Evolutionary conservation across 2,888 invertebrate species (phyloP), one percentile per base, ranked within the genome.

Genomic region (Coleophora flavipennella): DNA sequence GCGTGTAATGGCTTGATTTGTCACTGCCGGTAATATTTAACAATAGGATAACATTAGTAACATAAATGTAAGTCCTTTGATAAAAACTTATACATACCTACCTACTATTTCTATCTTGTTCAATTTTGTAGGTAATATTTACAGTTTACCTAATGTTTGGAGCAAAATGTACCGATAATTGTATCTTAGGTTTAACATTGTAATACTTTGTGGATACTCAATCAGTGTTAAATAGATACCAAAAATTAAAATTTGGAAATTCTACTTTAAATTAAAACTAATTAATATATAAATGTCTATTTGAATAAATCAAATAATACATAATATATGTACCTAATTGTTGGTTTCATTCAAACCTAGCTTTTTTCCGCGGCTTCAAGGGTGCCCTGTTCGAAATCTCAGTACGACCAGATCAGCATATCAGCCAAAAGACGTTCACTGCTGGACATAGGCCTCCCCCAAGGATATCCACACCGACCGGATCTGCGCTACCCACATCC

Each of bases 51-150:
- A 60, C 53, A 58, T 62, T 68, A n/a, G 20, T 20, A 67, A 70
- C n/a, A n/a, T n/a, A n/a, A n/a, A n/a, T n/a, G 62, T 73, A 71
- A 80, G 78, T 67, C 65, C 71, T 84, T 84, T 84, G 78, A 83
- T 83, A 84, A 70, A 84, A 69, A 78, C 59, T 71, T 79, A 76
- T 78, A 20, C 20, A 3, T 20, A 78, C 77, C 78, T 78, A 20
- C 20, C 20, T 20, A 78, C 77, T 78, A 77, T 81, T 78, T 83
- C 79, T 79, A 78, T 81, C 77, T 80, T 77, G 81, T 81, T 81
- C 81, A 81, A 83, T 80, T 83, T 83, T 81, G 80, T 83, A 81
- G 81, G 66, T 73, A 71, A 79, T 78, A 74, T 80, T 72, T 81
- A 80, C 68, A 68, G 69, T 73, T 76, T 80, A 79, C 75, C 73